Evolutionary conservation across 2,797 vertebrate species (phyloP).

Genomic region (Nasua narica): DNA sequence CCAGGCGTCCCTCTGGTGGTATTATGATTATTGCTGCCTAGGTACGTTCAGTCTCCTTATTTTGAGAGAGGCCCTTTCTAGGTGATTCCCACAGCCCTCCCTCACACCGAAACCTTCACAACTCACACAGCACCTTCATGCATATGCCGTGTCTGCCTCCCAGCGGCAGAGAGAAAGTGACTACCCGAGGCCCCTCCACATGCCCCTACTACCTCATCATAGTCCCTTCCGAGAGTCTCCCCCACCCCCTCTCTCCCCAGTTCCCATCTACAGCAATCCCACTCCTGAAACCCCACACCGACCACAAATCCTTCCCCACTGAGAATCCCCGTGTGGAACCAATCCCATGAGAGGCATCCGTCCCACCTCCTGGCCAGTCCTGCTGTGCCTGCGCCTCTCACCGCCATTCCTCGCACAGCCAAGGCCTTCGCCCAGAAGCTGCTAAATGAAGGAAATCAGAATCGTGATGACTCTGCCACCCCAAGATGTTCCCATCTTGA

Average conservation of each 20-base stretch:
- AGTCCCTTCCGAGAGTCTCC: neutral
- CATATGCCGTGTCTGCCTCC: accelerated
- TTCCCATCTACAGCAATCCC: neutral
- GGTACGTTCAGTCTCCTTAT: neutral
- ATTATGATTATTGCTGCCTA: neutral
- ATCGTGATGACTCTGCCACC: neutral
- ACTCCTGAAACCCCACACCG: neutral
- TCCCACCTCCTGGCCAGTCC: neutral
- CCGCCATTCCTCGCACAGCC: neutral
- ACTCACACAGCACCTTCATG: neutral
- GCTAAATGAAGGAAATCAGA: neutral
- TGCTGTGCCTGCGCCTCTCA: too few relatives aligned
- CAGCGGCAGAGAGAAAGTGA: neutral
- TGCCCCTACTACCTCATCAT: accelerated
- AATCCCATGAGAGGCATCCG: neutral
- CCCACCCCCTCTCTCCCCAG: too few relatives aligned
- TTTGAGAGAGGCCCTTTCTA: neutral
- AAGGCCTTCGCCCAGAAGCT: neutral
- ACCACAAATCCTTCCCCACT: neutral
- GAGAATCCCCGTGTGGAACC: neutral
- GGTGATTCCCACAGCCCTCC: neutral
- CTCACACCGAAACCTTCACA: neutral
- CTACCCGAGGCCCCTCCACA: neutral
- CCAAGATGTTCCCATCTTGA: neutral
- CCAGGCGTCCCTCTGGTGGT: neutral